phyloP scores from a whole-genome alignment of 1,140 invertebrate genomes.

The Panulirus ornatus region DNA sequence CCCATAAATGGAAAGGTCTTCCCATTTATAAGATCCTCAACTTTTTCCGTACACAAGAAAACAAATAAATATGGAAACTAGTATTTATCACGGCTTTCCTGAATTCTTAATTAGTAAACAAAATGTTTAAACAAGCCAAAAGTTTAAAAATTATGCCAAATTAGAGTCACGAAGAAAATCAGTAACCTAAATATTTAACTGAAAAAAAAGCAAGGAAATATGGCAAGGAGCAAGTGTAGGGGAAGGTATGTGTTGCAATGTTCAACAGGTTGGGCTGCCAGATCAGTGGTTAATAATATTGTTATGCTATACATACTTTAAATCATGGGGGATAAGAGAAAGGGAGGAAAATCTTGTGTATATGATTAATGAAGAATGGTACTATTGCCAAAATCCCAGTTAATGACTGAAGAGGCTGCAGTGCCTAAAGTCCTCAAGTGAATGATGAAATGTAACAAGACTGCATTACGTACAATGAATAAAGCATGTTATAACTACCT shows the following conservation, averaged over 20 bases:
- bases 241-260: not conserved
- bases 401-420: no score
- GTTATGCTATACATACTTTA: not conserved
- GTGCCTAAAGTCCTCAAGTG: no score
- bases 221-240: not conserved
- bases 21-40: not conserved
- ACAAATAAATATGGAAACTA: not conserved
- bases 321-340: not conserved
- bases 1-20: not conserved
- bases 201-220: not conserved
- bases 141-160: not conserved
- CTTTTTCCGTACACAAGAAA: not conserved
- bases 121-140: not conserved
- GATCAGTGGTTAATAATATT: not conserved
- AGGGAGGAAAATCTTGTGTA: not conserved
- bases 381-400: not conserved
- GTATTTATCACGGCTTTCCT: not conserved
- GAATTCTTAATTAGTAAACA: not conserved
- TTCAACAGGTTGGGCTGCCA: not conserved
- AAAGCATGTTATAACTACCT: no score
- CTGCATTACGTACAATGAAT: no score
- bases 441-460: no score
- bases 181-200: not conserved
- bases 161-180: no score
- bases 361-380: not conserved